These are phyloP conservation scores for Rhagologus leucostigma DNA, from an alignment of 2,113 vertebrate species.

Conservation along the genomic window DNA sequence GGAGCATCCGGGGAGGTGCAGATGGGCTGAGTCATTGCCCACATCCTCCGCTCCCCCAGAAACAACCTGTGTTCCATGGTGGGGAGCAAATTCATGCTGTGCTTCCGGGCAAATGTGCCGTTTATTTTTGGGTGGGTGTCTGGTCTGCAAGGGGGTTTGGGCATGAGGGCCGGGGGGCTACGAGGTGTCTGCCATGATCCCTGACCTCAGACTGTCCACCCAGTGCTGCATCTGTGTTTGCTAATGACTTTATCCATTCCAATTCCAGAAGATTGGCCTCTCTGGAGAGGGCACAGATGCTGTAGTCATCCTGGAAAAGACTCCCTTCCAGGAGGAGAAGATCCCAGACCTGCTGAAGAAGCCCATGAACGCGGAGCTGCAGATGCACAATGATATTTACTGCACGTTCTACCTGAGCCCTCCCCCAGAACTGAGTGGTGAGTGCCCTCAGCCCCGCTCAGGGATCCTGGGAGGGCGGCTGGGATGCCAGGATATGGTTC, in stretches of 20 bases:
- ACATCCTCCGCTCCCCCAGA: not conserved
- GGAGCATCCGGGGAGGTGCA: not conserved
- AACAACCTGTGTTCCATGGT: not conserved
- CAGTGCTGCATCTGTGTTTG: not conserved
- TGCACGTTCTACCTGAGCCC: constrained; percentile 84
- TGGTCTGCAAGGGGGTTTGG: not conserved
- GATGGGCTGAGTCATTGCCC: not conserved
- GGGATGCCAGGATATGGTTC: rapidly evolving
- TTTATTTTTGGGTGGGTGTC: not conserved
- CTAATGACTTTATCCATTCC: not conserved
- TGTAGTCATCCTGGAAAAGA: constrained; percentile 92
- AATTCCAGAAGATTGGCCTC: constrained; percentile 68
- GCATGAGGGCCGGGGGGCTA: rapidly evolving
- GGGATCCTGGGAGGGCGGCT: rapidly evolving
- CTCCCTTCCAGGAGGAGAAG: constrained; percentile 84
- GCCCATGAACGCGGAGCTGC: constrained; percentile 74
- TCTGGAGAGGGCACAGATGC: constrained; percentile 77
- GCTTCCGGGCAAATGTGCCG: rapidly evolving
- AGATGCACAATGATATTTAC: constrained; percentile 92
- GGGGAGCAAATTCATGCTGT: not conserved
- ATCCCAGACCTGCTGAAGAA: constrained; percentile 76
- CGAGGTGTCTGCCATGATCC: rapidly evolving
- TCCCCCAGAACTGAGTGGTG: constrained; percentile 84
- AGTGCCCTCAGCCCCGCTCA: rapidly evolving
- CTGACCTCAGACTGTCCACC: not conserved